These are phyloP conservation scores for Pollicipes pollicipes DNA, from an alignment of 1,140 invertebrate species.

Conservation along the genomic window DNA sequence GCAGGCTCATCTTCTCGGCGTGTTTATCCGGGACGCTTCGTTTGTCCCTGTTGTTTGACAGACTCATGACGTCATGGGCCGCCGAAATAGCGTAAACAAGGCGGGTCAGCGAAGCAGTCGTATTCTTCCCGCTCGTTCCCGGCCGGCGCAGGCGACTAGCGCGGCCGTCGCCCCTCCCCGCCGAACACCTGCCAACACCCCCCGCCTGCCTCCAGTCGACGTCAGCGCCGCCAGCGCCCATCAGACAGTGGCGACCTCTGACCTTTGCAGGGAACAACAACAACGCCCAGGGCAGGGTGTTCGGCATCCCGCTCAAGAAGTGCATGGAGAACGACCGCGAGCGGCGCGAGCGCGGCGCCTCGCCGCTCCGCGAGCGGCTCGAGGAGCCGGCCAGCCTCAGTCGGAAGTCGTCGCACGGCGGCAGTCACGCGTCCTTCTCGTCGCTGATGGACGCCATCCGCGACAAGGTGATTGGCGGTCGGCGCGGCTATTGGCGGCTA, in stretches of 20 bases:
- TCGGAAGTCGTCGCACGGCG: slow-evolving; percentile 35
- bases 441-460: slow-evolving; percentile 40
- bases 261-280: background rate
- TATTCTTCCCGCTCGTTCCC: no score
- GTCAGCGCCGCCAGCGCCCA: background rate
- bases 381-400: slow-evolving; percentile 23
- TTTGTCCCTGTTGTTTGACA: background rate
- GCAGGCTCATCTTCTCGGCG: background rate
- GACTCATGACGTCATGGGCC: background rate
- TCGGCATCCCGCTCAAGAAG: slow-evolving; percentile 58
- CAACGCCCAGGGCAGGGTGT: slow-evolving; percentile 37
- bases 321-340: slow-evolving; percentile 54
- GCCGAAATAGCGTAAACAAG: background rate
- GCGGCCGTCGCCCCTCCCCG: no score
- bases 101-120: background rate
- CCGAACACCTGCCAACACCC: no score
- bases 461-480: slow-evolving; percentile 13
- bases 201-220: no score
- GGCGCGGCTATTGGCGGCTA: no score
- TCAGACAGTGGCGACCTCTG: background rate
- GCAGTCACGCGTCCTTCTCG: slow-evolving; percentile 47
- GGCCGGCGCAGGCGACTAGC: no score
- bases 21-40: background rate
- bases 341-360: slow-evolving; percentile 25
- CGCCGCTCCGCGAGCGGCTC: slow-evolving; percentile 21